These are phyloP conservation scores for Arctia plantaginis DNA, from an alignment of 2,888 invertebrate species.

Conservation along the genomic window DNA sequence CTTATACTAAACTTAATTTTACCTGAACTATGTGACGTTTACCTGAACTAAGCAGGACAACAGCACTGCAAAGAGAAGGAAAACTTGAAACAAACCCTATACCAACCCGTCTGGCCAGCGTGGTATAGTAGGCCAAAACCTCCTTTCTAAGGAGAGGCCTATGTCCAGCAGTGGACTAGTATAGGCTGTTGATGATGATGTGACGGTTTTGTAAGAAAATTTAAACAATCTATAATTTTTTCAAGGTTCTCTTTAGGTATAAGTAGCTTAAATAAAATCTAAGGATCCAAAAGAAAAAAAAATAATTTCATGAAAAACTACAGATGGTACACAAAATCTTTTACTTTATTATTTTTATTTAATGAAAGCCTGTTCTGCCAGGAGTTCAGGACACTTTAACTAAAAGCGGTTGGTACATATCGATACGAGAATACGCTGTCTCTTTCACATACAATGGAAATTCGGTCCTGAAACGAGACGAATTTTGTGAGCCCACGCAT, in stretches of 20 bases:
- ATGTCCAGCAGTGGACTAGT: too few species aligned
- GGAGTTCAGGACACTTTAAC: conserved; percentile 63
- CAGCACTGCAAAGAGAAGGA: too few species aligned
- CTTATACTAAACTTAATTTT: not conserved
- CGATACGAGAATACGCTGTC: conserved; percentile 38
- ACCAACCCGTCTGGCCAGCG: too few species aligned
- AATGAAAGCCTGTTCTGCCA: conserved; percentile 63
- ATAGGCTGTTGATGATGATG: too few species aligned
- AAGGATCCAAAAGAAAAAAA: not conserved
- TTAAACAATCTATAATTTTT: too few species aligned
- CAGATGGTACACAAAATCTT: conserved; percentile 49
- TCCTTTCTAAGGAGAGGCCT: too few species aligned
- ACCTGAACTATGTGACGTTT: too few species aligned
- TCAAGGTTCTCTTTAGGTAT: not conserved
- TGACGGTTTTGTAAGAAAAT: too few species aligned
- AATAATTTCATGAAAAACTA: conserved; percentile 14
- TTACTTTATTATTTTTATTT: conserved; percentile 63
- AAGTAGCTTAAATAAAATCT: not conserved
- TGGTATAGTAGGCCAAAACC: too few species aligned
- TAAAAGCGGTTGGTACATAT: conserved; percentile 39
- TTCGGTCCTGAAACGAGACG: conserved; percentile 55
- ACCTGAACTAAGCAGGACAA: too few species aligned
- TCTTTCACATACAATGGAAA: conserved; percentile 37
- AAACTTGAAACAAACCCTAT: too few species aligned
- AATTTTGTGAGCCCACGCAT: conserved; percentile 57